A percentile compares a stretch with the other conserved stretches of the same genome.
These are phyloP conservation scores for Serilophus lunatus DNA, from an alignment of 2,113 vertebrate genomes.

Conservation along the genomic window DNA sequence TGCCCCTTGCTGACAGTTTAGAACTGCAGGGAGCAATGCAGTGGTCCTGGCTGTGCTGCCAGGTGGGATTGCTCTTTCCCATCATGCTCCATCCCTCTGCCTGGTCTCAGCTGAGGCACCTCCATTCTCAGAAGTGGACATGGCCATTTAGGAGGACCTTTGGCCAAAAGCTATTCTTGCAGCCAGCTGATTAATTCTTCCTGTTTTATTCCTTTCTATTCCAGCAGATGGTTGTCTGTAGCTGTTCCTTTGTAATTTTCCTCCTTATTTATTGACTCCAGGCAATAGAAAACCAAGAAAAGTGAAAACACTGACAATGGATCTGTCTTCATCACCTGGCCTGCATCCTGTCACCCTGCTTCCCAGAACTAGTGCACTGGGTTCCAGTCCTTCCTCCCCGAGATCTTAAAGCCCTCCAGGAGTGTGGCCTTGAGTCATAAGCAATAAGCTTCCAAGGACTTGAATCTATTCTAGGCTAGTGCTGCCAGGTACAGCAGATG, in stretches of 20 bases:
- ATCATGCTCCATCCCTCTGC: fast-evolving
- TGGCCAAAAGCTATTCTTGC: not conserved
- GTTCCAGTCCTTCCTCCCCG: not conserved
- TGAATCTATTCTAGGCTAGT: not conserved
- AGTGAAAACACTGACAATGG: not conserved
- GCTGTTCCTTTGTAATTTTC: not conserved
- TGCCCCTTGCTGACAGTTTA: not conserved
- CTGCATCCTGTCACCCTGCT: not conserved
- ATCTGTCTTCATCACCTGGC: not conserved
- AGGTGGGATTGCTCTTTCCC: fast-evolving
- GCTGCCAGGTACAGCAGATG: constrained; percentile 34
- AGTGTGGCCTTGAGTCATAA: not conserved
- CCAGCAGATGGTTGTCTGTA: not conserved
- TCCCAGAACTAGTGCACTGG: not conserved
- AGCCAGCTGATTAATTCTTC: not conserved
- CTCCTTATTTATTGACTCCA: not conserved
- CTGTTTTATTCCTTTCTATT: not conserved
- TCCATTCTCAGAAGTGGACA: not conserved
- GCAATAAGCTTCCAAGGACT: not conserved
- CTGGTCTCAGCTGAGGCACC: not conserved
- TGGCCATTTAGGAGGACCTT: not conserved
- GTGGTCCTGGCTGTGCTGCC: not conserved
- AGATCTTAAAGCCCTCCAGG: not conserved
- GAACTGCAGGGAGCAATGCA: not conserved
- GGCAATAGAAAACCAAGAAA: not conserved